Evolutionary conservation across 2,113 vertebrate genomes (phyloP), one percentile per base, ranked within the genome.

Genomic region (Porphyrio hochstetteri): DNA sequence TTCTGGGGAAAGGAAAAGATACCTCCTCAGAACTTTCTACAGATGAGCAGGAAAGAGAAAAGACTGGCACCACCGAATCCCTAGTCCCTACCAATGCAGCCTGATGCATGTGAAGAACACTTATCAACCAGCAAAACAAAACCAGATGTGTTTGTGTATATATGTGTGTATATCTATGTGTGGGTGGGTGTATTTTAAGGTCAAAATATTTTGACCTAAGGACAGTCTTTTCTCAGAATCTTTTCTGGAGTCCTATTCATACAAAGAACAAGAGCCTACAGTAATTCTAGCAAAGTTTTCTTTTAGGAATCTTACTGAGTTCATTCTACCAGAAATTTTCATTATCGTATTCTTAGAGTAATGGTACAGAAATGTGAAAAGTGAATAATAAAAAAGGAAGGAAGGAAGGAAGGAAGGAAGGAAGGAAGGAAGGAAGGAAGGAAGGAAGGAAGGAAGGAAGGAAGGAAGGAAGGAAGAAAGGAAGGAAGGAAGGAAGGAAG

Each of bases 111-210:
- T 44, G 25, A 65, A 86, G 12, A 21, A 2, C 13, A 25, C 8
- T 16, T 27, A 35, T 23, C 2, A 24, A 17, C 8, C n/a, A n/a
- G n/a, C n/a, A n/a, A 20, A 13, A 71, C 24, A 25, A 63, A 88
- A 53, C 15, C 1, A 4, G 3, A 3, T 16, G 4, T 38, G 3
- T 25, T 0, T 6, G 50, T 53, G 25, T 33, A 4, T 55, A 5
- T 68, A 9, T 38, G 11, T 28, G 20, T 55, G 5, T n/a, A n/a
- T n/a, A 3, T 38, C 2, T 25, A 0, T 13, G 52, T 53, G 25
- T 33, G 3, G 44, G 6, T 63, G 9, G 29, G 11, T 28, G 19
- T 21, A 23, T 61, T 35, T 60, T 52, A n/a, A 55, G 13, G 16
- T 61, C 10, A 33, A 28, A 24, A 1, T 57, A 16, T 72, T 90